Evolutionary conservation across 2,113 vertebrate species (phyloP), one percentile per base, ranked within the genome.

Genomic region (Trinectes maculatus): DNA sequence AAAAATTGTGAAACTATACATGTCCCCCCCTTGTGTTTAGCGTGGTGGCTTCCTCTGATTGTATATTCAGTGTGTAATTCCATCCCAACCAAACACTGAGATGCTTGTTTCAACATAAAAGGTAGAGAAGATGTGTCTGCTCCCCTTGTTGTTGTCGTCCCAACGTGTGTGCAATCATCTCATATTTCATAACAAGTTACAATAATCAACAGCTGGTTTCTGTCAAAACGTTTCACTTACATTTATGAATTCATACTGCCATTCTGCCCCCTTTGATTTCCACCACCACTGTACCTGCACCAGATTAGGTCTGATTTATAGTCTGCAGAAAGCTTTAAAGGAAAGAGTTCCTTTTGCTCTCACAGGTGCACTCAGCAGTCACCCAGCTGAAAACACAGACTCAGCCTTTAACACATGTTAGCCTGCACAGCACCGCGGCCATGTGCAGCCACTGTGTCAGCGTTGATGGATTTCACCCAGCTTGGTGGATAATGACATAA

Each of bases 371-470:
- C 47, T 19, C 64, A 80, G 81, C 79, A 68, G 62, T 74, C 66
- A 69, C 66, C n/a, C 85, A 83, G 86, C 85, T 82, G 82, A 75
- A 77, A 82, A 85, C 80, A 85, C 71, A 80, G 1, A 24, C 51
- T 60, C 25, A 12, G 29, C 44, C 43, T 69, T 58, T 66, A 73
- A 71, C 68, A 55, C 10, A 46, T 74, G 52, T 78, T 61, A 64
- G 76, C 70, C 59, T 25, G 3, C 54, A 49, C 70, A 74, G 49
- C n/a, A 59, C 37, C 19, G 69, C 57, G 24, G 6, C 49, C 46
- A 53, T 2, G 2, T 22, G 43, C 54, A 46, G 26, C 34, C 52
- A 29, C 64, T 58, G 16, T 18, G 63, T 61, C 71, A 70, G 40
- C 49, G 40, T 44, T 58, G 63, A 74, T 56, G 0, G 61, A 63